phyloP scores from a whole-genome alignment of 92 coral and sea anemone genomes.

The Actinernus sp. region DNA sequence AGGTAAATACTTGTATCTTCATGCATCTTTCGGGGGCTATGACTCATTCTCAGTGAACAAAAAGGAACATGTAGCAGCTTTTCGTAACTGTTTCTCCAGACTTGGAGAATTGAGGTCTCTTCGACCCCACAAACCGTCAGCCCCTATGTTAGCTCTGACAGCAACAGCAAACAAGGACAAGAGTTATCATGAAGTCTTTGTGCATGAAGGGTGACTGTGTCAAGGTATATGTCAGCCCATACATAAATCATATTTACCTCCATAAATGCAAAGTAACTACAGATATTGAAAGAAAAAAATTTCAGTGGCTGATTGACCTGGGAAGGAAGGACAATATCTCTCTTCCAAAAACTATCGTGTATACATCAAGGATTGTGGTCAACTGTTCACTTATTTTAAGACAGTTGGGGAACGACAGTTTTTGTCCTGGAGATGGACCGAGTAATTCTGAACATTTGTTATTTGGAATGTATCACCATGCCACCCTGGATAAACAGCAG shows the following conservation, averaged over 20 bases:
- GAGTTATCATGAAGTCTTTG: background rate
- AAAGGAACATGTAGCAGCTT: too few relatives aligned
- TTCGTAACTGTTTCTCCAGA: too few relatives aligned
- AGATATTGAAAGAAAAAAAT: conserved; percentile 4
- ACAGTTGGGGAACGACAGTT: too few relatives aligned
- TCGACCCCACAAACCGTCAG: conserved; percentile 18
- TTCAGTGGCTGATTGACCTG: conserved; percentile 50
- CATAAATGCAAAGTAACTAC: conserved; percentile 1
- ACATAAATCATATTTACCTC: conserved; percentile 17
- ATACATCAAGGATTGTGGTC: too few relatives aligned
- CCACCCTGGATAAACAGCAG: conserved; percentile 18
- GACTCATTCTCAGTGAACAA: too few relatives aligned
- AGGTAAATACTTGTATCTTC: too few relatives aligned
- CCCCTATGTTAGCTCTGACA: conserved; percentile 27
- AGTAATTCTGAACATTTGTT: conserved; percentile 16
- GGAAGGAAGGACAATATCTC: conserved; percentile 8
- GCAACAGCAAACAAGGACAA: conserved; percentile 11
- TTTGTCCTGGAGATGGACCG: too few relatives aligned
- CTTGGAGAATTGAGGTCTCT: too few relatives aligned
- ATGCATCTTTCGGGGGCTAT: conserved; percentile 8
- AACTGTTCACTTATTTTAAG: too few relatives aligned
- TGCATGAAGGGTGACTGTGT: conserved; percentile 1
- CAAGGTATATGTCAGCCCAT: conserved; percentile 27
- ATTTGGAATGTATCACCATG: conserved; percentile 40
- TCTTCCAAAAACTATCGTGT: too few relatives aligned